These are phyloP conservation scores for Leucoma salicis DNA, from an alignment of 2,888 invertebrate genomes.

Conservation along the genomic window DNA sequence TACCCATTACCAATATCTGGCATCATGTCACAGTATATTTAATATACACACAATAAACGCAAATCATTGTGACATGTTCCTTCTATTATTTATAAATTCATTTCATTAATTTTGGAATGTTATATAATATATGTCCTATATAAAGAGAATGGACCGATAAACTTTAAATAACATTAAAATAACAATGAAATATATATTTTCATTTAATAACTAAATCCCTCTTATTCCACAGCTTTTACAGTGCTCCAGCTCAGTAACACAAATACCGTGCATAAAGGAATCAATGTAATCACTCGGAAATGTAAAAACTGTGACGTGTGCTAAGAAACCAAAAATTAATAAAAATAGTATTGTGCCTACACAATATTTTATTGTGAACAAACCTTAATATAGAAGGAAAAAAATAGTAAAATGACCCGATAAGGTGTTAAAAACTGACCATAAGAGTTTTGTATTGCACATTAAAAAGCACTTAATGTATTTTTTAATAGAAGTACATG, in stretches of 20 bases:
- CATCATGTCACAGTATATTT: background rate
- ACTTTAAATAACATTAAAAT: slow-evolving; percentile 33
- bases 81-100: slow-evolving; percentile 12
- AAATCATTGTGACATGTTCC: too few species aligned
- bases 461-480: background rate
- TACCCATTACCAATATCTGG: background rate
- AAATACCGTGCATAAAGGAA: slow-evolving; percentile 28
- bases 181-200: slow-evolving; percentile 41
- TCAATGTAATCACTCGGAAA: slow-evolving; percentile 39
- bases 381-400: slow-evolving; percentile 57
- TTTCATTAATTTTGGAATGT: slow-evolving; percentile 52
- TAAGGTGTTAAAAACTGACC: background rate
- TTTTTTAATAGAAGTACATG: too few species aligned
- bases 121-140: slow-evolving; percentile 44
- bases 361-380: slow-evolving; percentile 67
- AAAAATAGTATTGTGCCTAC: slow-evolving; percentile 59
- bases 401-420: slow-evolving; percentile 49
- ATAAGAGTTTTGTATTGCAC: background rate
- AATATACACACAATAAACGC: background rate
- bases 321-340: slow-evolving; percentile 52
- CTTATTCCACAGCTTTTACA: slow-evolving; percentile 66
- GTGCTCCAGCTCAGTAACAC: slow-evolving; percentile 26
- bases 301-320: slow-evolving; percentile 74
- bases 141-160: slow-evolving; percentile 36
- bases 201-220: slow-evolving; percentile 56